Evolutionary conservation across 2,113 vertebrate genomes (phyloP), one percentile per base, ranked within the genome.

Genomic region (Erythrolamprus reginae): DNA sequence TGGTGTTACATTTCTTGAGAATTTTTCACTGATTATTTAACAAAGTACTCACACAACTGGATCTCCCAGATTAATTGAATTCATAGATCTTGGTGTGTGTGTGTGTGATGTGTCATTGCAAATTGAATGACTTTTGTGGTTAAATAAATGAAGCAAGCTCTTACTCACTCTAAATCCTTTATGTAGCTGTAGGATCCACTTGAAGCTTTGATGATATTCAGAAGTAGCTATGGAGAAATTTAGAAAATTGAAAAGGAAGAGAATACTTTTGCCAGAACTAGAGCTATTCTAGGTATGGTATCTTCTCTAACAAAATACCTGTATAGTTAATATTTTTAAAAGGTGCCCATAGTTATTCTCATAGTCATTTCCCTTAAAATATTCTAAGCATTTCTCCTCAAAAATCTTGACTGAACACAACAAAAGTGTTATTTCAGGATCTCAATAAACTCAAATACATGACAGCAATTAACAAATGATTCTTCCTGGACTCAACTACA

Each of bases 261-360:
- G 33, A 77, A 77, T 77, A 77, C 3, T 77, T 77, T 38, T 42
- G 7, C 21, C 70, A 77, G 70, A 77, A 77, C 17, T 77, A 38
- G 65, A 21, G 47, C 10, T 17, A 61, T 83, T 42, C 1, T 33
- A n/a, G 21, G 28, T 12, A 3, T 5, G n/a, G 28, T 86, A 15
- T 13, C 70, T 3, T 53, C 1, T 45, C 5, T 91, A 93, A 70
- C 53, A 85, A 90, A 86, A 91, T 47, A 89, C 0, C 4, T 55
- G 88, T 88, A 88, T 77, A 21, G 88, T 89, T 85, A 83, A 89
- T 84, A 87, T 77, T 77, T 77, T 77, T 9, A 3, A 77, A 77
- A 77, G 70, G 21, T 77, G 17, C 7, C 33, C 70, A 10, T 42
- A 77, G 7, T 77, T 77, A 38, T 77, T 77, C 17, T 38, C 70